Conservation (phyloP, 2,888 invertebrate species). For the Eupithecia subfuscata region DNA sequence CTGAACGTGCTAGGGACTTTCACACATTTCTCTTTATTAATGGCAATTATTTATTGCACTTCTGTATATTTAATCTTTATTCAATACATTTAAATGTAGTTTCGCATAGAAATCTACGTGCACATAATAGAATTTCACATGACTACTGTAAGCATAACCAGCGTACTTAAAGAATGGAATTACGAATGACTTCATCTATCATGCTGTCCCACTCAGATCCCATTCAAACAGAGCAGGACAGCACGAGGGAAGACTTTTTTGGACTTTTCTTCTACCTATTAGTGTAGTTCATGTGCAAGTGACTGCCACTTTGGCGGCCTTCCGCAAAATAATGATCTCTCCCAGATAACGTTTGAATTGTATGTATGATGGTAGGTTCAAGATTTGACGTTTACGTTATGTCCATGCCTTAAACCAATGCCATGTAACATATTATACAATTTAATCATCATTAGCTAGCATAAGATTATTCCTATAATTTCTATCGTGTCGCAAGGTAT, state of each 20-base stretch:
- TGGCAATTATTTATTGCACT: neutral
- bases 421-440: constrained; percentile 13
- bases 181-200: no score
- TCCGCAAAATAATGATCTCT: neutral
- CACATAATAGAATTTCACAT: neutral
- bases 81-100: neutral
- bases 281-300: neutral
- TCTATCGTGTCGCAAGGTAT: constrained; percentile 16
- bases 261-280: no score
- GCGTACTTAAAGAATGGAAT: no score
- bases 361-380: neutral
- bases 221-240: no score
- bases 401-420: neutral
- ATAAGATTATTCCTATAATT: constrained; percentile 20
- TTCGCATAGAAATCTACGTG: neutral
- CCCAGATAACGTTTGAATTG: neutral
- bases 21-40: constrained; percentile 11
- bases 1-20: constrained; percentile 1
- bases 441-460: constrained; percentile 25
- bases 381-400: neutral
- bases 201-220: no score
- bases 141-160: neutral
- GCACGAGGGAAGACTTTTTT: no score
- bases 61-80: neutral
- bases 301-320: neutral